phyloP scores from a whole-genome alignment of 2,888 invertebrate genomes.

The Drosophila macrospina region DNA sequence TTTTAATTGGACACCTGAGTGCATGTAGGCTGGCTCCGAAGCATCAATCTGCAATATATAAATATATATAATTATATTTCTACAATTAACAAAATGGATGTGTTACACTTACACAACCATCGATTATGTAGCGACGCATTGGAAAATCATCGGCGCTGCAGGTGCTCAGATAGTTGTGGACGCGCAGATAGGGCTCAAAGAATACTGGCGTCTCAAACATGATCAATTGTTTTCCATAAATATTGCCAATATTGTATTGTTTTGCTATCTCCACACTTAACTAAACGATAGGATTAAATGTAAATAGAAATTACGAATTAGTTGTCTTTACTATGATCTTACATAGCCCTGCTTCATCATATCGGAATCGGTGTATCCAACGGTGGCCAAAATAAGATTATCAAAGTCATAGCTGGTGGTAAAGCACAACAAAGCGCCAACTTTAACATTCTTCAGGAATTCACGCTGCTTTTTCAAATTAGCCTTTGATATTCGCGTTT shows the following conservation, averaged over 20 bases:
- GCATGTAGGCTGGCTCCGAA: conserved; percentile 84
- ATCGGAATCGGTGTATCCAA: conserved; percentile 87
- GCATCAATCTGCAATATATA: conserved; percentile 32
- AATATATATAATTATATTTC: neutral
- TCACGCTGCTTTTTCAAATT: neutral
- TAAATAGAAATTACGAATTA: neutral
- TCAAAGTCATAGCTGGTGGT: conserved; percentile 89
- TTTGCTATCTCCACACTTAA: conserved; percentile 82
- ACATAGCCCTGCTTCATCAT: conserved; percentile 87
- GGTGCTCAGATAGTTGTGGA: conserved; percentile 89
- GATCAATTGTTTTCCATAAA: conserved; percentile 85
- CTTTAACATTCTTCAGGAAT: conserved; percentile 68
- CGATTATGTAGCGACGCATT: conserved; percentile 89
- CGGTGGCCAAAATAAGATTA: conserved; percentile 89
- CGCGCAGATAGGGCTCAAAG: conserved; percentile 93
- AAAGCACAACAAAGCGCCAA: conserved; percentile 90
- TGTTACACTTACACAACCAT: conserved; percentile 85
- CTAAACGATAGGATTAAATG: conserved; percentile 45
- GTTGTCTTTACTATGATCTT: conserved; percentile 65
- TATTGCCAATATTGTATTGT: conserved; percentile 79
- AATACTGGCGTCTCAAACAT: conserved; percentile 93
- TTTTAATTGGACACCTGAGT: conserved; percentile 52
- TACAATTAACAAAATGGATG: neutral
- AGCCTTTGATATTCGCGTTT: neutral
- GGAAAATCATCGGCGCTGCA: conserved; percentile 88